These are phyloP conservation scores for Girardinichthys multiradiatus DNA, from an alignment of 2,113 vertebrate species.

Conservation along the genomic window DNA sequence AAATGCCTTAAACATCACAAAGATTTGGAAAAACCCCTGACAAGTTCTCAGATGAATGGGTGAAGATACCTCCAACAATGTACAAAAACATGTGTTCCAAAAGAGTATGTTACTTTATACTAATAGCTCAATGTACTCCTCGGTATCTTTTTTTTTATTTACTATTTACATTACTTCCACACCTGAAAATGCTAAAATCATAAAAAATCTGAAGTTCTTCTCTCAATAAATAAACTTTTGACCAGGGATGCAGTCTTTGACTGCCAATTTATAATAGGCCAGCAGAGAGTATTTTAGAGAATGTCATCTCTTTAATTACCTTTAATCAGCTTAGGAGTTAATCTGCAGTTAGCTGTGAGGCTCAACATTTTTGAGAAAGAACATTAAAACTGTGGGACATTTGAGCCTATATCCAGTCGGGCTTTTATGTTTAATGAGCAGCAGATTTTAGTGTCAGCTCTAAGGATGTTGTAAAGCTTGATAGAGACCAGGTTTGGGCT, in stretches of 20 bases:
- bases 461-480: conserved; percentile 8
- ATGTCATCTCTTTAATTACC: conserved; percentile 62
- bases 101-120: not conserved
- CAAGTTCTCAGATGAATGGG: no score
- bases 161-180: not conserved
- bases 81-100: not conserved
- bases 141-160: not conserved
- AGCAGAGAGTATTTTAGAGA: conserved; percentile 38
- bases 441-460: conserved; percentile 18
- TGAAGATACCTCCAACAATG: not conserved
- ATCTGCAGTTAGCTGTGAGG: conserved; percentile 37
- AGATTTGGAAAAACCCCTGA: no score
- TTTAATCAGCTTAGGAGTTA: conserved; percentile 61
- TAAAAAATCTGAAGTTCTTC: not conserved
- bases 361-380: not conserved
- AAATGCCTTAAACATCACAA: no score
- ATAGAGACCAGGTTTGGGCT: not conserved
- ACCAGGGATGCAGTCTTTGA: not conserved
- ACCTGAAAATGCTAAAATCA: not conserved
- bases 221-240: not conserved
- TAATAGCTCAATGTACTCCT: not conserved
- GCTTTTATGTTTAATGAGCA: conserved; percentile 20
- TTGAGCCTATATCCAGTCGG: not conserved
- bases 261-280: not conserved
- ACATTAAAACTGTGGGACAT: conserved; percentile 1